Conservation (phyloP, 2,797 vertebrate species). For the Megalops cyprinoides region DNA sequence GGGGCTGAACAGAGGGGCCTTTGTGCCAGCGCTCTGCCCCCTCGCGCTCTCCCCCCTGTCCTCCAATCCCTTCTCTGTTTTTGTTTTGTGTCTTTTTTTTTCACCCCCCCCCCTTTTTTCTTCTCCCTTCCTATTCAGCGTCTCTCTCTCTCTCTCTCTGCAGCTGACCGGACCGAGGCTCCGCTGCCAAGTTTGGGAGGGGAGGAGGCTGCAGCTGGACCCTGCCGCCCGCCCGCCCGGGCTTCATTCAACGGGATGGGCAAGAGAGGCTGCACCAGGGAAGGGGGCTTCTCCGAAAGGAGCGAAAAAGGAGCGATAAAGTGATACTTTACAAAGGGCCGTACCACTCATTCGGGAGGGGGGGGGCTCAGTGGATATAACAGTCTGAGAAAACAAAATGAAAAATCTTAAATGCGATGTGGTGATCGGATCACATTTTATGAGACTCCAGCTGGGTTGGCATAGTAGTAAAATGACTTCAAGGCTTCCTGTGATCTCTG, state of each 20-base stretch:
- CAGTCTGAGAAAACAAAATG: background rate
- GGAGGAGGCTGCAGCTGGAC: slow-evolving; percentile 19
- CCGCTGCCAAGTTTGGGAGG: background rate
- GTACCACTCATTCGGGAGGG: background rate
- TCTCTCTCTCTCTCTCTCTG: background rate
- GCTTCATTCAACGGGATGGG: background rate
- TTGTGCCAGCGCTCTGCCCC: background rate
- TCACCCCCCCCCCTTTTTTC: background rate
- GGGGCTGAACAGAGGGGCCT: slow-evolving; percentile 20
- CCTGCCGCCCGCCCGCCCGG: background rate
- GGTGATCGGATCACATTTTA: background rate
- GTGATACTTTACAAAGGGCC: slow-evolving; percentile 1
- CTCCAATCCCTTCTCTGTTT: background rate
- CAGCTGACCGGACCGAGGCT: background rate
- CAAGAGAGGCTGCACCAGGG: background rate
- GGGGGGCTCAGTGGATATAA: background rate
- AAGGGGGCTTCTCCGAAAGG: background rate
- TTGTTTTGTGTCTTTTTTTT: slow-evolving; percentile 1
- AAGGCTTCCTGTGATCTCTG: background rate
- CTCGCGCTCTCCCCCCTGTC: background rate
- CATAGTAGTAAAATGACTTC: background rate
- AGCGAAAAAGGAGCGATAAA: background rate
- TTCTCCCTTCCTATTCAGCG: background rate
- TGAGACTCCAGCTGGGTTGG: background rate
- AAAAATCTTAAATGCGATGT: background rate